These are phyloP conservation scores for Dorcus parallelipipedus DNA, from an alignment of 2,888 invertebrate genomes.

Conservation along the genomic window DNA sequence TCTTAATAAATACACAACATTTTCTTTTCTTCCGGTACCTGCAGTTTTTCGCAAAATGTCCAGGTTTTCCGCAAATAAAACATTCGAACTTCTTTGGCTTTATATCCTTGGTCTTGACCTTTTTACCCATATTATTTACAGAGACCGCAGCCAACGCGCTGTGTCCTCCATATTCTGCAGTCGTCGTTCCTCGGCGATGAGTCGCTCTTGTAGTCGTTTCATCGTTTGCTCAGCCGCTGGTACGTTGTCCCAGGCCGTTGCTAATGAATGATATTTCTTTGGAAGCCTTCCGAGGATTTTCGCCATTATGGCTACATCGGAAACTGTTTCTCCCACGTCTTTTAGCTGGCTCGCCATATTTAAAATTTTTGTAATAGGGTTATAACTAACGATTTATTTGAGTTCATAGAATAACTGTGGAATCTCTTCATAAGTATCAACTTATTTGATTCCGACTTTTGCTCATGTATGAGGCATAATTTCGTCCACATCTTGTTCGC, in stretches of 20 bases:
- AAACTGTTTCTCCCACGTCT: no score
- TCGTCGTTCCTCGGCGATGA: slow-evolving; percentile 23
- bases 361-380: no score
- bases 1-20: no score
- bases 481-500: slow-evolving; percentile 28
- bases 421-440: no score
- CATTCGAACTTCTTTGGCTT: slow-evolving; percentile 4
- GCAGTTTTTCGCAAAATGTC: no score
- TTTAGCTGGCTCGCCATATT: no score
- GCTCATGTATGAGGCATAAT: slow-evolving; percentile 25
- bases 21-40: no score
- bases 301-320: no score
- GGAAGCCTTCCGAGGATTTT: slow-evolving; percentile 1
- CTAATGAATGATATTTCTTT: slow-evolving; percentile 21
- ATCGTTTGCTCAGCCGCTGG: slow-evolving; percentile 17
- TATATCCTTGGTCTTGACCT: not conserved
- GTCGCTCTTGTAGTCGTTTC: slow-evolving; percentile 20
- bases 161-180: slow-evolving; percentile 7
- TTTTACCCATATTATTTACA: not conserved
- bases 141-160: slow-evolving; percentile 1
- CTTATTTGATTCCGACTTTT: slow-evolving; percentile 15
- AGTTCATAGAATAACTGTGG: no score
- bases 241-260: slow-evolving; percentile 18
- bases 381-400: no score
- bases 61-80: slow-evolving; percentile 10